Conservation (phyloP, 2,797 vertebrate genomes). For the Bovichtus variegatus region DNA sequence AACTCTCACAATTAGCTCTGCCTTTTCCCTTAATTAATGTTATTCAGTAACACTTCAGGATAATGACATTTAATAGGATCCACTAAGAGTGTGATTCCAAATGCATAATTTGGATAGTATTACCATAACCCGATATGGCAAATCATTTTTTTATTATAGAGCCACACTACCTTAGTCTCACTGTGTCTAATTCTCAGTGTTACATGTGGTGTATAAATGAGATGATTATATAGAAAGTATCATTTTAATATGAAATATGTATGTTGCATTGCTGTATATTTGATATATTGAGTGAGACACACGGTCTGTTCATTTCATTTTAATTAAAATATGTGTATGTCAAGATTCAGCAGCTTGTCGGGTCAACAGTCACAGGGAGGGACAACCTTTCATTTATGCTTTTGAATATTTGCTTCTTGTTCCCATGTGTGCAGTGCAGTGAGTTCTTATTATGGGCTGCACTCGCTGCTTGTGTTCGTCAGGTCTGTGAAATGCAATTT, state of each 20-base stretch:
- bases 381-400: constrained; percentile 13
- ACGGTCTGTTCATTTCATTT: constrained; percentile 2
- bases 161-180: constrained; percentile 10
- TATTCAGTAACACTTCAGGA: constrained; percentile 60
- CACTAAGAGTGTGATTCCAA: constrained; percentile 48
- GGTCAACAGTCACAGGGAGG: background rate
- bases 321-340: background rate
- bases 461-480: background rate
- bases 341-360: background rate
- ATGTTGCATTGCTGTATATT: background rate
- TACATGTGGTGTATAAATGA: constrained; percentile 11
- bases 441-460: constrained; percentile 1
- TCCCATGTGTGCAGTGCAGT: background rate
- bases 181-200: constrained; percentile 26
- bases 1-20: constrained; percentile 57
- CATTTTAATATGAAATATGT: background rate
- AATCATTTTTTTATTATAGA: constrained; percentile 40
- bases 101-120: constrained; percentile 63
- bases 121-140: constrained; percentile 58
- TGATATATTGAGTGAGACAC: constrained; percentile 1
- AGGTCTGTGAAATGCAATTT: constrained; percentile 7
- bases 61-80: constrained; percentile 65
- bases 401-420: constrained; percentile 25
- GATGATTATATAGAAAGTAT: constrained; percentile 1
- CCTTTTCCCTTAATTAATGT: constrained; percentile 64